Conservation (phyloP, 2,113 vertebrate species). For the Siphamia tubifer region DNA sequence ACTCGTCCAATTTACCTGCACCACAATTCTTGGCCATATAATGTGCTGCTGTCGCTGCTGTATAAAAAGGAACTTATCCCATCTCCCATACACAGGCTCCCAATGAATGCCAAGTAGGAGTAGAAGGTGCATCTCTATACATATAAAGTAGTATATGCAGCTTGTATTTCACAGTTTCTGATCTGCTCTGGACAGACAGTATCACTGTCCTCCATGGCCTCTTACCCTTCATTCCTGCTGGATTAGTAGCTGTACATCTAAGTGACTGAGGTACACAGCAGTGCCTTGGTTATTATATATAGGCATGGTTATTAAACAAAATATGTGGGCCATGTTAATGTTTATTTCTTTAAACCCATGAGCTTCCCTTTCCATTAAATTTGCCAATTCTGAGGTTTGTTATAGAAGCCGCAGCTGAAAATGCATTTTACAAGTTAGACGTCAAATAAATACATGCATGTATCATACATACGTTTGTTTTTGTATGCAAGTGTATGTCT, state of each 20-base stretch:
- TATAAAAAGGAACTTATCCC: conserved; percentile 14
- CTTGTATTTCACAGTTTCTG: neutral
- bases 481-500: too few relatives aligned
- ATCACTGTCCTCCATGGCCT: neutral
- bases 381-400: too few relatives aligned
- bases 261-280: neutral
- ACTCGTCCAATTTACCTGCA: neutral
- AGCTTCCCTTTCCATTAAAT: too few relatives aligned
- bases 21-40: conserved; percentile 8
- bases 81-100: conserved; percentile 16
- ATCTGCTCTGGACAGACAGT: neutral
- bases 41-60: conserved; percentile 8
- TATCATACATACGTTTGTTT: too few relatives aligned
- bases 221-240: neutral
- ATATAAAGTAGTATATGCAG: conserved; percentile 37
- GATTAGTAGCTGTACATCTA: neutral
- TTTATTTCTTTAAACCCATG: too few relatives aligned
- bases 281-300: too few relatives aligned
- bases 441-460: too few relatives aligned
- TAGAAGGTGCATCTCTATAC: conserved; percentile 28
- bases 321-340: too few relatives aligned
- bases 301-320: too few relatives aligned
- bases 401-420: too few relatives aligned
- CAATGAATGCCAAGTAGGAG: conserved; percentile 49
- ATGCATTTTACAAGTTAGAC: too few relatives aligned